These are phyloP conservation scores for Paedocypris sp. DNA, from an alignment of 2,113 vertebrate species.

Conservation along the genomic window DNA sequence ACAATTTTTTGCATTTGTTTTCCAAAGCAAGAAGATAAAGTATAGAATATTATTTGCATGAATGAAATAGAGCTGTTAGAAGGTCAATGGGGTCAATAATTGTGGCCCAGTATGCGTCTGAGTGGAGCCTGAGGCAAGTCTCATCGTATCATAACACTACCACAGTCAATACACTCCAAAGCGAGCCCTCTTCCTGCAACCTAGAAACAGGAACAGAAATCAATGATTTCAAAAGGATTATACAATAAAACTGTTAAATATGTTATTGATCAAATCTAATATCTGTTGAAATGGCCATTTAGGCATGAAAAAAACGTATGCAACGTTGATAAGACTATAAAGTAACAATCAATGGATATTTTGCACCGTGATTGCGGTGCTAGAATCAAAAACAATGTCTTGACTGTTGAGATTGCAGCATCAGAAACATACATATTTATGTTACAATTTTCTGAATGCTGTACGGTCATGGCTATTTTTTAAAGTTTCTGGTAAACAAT, in stretches of 20 bases:
- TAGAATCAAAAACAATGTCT: constrained; percentile 9
- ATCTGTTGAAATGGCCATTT: constrained; percentile 46
- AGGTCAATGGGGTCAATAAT: constrained; percentile 63
- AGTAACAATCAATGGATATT: constrained; percentile 4
- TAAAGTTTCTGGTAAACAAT: constrained; percentile 38
- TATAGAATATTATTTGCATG: not conserved
- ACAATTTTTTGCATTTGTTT: not conserved
- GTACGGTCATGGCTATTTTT: constrained; percentile 34
- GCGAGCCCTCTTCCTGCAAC: constrained; percentile 56
- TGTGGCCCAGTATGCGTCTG: constrained; percentile 52
- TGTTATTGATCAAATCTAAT: constrained; percentile 51
- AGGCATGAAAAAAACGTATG: not conserved
- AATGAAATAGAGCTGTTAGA: constrained; percentile 34
- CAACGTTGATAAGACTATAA: constrained; percentile 2
- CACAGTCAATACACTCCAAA: constrained; percentile 63
- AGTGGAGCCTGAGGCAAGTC: constrained; percentile 53
- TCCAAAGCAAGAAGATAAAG: not conserved
- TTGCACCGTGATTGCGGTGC: not conserved
- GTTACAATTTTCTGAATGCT: constrained; percentile 31
- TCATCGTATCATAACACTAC: constrained; percentile 59
- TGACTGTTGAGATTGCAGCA: not conserved
- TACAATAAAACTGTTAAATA: constrained; percentile 69
- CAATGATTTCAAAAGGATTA: constrained; percentile 70
- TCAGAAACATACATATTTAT: constrained; percentile 28
- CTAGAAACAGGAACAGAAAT: constrained; percentile 49